Conservation (phyloP, 2,113 vertebrate genomes). For the Athene noctua region DNA sequence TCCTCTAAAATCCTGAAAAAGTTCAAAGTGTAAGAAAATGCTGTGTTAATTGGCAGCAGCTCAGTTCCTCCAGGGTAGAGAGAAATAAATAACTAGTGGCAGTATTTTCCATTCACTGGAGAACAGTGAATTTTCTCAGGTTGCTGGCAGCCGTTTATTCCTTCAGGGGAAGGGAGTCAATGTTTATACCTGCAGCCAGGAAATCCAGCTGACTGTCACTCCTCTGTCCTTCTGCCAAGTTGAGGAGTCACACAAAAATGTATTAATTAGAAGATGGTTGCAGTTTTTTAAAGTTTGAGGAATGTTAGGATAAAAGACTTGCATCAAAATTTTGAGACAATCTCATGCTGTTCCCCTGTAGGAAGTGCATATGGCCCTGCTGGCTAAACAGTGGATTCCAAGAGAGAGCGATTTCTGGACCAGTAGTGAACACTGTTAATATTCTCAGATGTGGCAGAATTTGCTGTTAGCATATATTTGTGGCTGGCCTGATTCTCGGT, state of each 20-base stretch:
- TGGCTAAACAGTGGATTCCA: not conserved
- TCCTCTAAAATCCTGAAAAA: slow-evolving; percentile 22
- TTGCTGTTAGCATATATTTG: not conserved
- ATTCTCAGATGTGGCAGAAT: not conserved
- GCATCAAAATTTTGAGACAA: not conserved
- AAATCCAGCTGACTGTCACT: slow-evolving; percentile 47
- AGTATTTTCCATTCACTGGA: slow-evolving; percentile 10
- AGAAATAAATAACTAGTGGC: slow-evolving; percentile 25
- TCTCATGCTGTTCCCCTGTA: not conserved
- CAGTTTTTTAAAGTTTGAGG: slow-evolving; percentile 1
- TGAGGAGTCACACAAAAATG: not conserved
- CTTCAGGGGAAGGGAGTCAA: not conserved
- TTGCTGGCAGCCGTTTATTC: slow-evolving; percentile 47
- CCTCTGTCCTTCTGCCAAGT: slow-evolving; percentile 41
- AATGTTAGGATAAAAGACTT: not conserved
- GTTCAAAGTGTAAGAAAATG: slow-evolving; percentile 45
- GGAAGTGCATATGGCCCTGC: not conserved
- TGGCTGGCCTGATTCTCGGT: not conserved
- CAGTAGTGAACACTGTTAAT: not conserved
- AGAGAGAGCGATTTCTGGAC: not conserved
- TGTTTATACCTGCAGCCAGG: slow-evolving; percentile 53
- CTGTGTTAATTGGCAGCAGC: slow-evolving; percentile 49
- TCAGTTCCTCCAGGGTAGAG: slow-evolving; percentile 9
- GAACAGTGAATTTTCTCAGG: not conserved
- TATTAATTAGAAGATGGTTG: not conserved